Conservation (phyloP, 2,888 invertebrate species). For the Synanthedon vespiformis region DNA sequence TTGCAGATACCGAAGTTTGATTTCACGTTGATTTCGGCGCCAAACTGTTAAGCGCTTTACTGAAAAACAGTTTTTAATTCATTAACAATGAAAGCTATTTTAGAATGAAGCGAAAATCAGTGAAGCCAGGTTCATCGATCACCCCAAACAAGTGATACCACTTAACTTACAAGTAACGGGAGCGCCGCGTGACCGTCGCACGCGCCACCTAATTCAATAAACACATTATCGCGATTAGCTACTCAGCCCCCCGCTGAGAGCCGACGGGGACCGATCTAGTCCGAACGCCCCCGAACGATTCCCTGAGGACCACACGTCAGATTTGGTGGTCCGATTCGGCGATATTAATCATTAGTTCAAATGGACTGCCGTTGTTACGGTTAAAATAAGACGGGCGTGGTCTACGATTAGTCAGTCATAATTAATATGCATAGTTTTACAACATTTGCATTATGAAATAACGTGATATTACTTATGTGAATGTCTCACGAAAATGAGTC, state of each 20-base stretch:
- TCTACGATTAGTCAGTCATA: background rate
- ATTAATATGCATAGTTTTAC: background rate
- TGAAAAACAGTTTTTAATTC: no score
- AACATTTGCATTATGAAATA: slow-evolving; percentile 1
- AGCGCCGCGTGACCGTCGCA: slow-evolving; percentile 50
- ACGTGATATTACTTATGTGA: background rate
- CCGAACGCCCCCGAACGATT: slow-evolving; percentile 17
- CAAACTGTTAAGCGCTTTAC: no score
- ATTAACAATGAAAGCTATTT: no score
- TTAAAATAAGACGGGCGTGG: slow-evolving; percentile 4
- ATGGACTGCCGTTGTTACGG: slow-evolving; percentile 21
- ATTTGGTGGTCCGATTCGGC: slow-evolving; percentile 47
- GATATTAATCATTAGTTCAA: slow-evolving; percentile 54
- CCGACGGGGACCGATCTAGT: slow-evolving; percentile 5
- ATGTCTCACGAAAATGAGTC: background rate
- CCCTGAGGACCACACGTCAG: slow-evolving; percentile 40
- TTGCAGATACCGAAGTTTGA: no score
- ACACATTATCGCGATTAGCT: slow-evolving; percentile 70
- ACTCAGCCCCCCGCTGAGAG: slow-evolving; percentile 27
- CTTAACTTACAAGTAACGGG: slow-evolving; percentile 30
- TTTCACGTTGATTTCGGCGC: no score
- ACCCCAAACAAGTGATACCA: slow-evolving; percentile 26
- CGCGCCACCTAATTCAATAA: slow-evolving; percentile 68
- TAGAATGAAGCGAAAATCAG: background rate
- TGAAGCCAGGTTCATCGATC: slow-evolving; percentile 1